Conservation (phyloP, 64 coral and sea anemone species). For the Platygyra sinensis region DNA sequence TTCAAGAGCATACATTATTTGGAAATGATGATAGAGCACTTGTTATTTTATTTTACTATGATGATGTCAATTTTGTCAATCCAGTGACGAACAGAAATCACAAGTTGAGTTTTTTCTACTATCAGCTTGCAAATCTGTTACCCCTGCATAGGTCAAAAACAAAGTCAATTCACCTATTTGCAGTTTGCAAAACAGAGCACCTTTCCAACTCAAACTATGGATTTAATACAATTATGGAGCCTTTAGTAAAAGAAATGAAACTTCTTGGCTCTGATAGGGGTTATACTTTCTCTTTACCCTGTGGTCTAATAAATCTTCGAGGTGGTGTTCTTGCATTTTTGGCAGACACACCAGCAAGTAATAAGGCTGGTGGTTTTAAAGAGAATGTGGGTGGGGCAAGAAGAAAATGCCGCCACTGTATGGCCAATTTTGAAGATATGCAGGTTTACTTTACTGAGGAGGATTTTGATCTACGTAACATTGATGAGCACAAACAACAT, state of each 20-base stretch:
- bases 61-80: conserved; percentile 6
- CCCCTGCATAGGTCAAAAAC: not conserved
- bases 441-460: conserved; percentile 5
- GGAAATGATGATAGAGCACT: too few species aligned
- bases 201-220: not conserved
- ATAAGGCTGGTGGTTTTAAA: not conserved
- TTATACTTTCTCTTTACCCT: not conserved
- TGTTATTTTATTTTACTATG: not conserved
- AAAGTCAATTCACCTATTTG: conserved; percentile 5
- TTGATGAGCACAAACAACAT: not conserved
- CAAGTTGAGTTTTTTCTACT: not conserved
- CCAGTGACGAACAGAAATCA: conserved; percentile 4
- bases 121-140: conserved; percentile 12
- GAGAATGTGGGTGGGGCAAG: not conserved
- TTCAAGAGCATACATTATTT: too few species aligned
- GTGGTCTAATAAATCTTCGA: not conserved
- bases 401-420: conserved; percentile 17
- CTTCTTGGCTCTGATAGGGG: not conserved
- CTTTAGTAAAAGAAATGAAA: conserved; percentile 1
- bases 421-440: not conserved
- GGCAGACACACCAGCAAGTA: conserved; percentile 10
- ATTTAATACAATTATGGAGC: not conserved
- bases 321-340: not conserved
- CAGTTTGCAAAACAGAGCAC: not conserved
- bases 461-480: not conserved